phyloP scores from a whole-genome alignment of 2,797 vertebrate species.

The Tapirus indicus region DNA sequence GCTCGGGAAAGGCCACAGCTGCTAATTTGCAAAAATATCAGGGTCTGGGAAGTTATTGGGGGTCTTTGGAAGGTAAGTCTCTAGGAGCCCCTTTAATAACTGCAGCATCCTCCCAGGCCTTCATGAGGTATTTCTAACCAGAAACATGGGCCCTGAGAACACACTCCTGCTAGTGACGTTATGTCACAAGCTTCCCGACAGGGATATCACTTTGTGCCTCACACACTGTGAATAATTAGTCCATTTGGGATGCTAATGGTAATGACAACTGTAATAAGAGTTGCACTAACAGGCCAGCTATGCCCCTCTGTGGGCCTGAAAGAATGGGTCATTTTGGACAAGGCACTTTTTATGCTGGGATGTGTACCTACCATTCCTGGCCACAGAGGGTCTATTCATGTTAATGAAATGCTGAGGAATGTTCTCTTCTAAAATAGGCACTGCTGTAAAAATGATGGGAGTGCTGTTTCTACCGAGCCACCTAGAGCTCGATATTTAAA shows the following conservation, averaged over 20 bases:
- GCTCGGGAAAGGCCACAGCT: slow-evolving; percentile 52
- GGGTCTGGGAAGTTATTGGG: not conserved
- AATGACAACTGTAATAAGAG: slow-evolving; percentile 17
- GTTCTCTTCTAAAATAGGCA: not conserved
- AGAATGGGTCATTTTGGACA: slow-evolving; percentile 39
- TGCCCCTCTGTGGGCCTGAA: not conserved
- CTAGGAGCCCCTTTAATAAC: not conserved
- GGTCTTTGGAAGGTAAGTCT: slow-evolving; percentile 9
- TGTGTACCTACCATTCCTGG: not conserved
- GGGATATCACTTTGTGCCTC: not conserved
- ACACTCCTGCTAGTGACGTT: not conserved
- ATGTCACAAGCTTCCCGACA: not conserved
- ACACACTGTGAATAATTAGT: slow-evolving; percentile 33
- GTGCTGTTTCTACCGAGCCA: not conserved
- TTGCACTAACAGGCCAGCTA: slow-evolving; percentile 20
- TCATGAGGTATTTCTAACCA: not conserved
- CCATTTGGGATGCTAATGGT: slow-evolving; percentile 44
- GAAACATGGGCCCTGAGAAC: not conserved
- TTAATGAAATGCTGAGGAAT: not conserved
- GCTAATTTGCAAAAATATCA: slow-evolving; percentile 64
- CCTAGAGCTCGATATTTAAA: not conserved
- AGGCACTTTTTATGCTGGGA: not conserved
- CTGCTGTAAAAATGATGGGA: not conserved
- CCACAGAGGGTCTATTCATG: not conserved
- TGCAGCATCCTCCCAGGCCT: not conserved